These are phyloP conservation scores for Drosophila punjabiensis DNA, from an alignment of 1,140 invertebrate genomes.

Conservation along the genomic window DNA sequence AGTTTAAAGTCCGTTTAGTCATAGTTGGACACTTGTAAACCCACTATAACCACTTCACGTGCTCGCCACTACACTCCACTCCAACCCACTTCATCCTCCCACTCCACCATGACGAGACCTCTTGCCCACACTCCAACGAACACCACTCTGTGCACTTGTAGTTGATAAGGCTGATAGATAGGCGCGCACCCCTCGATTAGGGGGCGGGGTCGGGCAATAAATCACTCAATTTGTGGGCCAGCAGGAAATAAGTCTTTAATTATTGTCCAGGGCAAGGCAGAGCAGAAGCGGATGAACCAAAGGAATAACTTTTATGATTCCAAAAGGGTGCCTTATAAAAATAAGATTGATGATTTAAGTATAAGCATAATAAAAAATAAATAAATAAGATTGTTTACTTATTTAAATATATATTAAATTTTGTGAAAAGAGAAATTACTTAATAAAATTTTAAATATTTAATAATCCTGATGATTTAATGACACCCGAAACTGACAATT, in stretches of 20 bases:
- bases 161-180: slow-evolving; percentile 55
- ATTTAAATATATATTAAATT: neutral
- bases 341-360: neutral
- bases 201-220: slow-evolving; percentile 38
- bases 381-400: neutral
- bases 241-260: slow-evolving; percentile 38
- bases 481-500: too few species aligned
- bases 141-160: slow-evolving; percentile 28
- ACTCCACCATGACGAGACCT: neutral
- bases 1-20: slow-evolving; percentile 28
- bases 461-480: neutral
- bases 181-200: slow-evolving; percentile 13
- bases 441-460: too few species aligned
- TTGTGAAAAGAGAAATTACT: neutral
- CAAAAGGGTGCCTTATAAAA: neutral
- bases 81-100: neutral
- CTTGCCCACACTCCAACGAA: slow-evolving; percentile 3
- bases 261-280: slow-evolving; percentile 26
- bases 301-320: neutral
- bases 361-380: neutral
- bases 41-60: neutral
- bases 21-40: slow-evolving; percentile 24
- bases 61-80: neutral
- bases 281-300: neutral
- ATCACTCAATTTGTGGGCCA: slow-evolving; percentile 45